These are phyloP conservation scores for Huso huso DNA, from an alignment of 2,797 vertebrate species.

Conservation along the genomic window DNA sequence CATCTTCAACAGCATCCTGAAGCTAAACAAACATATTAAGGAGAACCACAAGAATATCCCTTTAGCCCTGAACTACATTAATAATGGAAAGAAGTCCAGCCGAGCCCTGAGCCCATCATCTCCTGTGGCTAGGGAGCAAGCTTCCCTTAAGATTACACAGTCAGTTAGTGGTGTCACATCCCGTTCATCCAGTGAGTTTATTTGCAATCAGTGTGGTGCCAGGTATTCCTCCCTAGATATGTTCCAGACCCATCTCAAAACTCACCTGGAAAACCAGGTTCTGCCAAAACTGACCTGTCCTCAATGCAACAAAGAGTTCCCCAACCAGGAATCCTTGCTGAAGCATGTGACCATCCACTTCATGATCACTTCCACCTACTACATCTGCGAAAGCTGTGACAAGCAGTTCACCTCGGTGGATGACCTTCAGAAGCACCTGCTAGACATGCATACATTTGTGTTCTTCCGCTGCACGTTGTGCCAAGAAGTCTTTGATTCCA, in stretches of 20 bases:
- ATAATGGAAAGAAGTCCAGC: constrained; percentile 88
- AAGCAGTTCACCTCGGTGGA: constrained; percentile 96
- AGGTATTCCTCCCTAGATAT: constrained; percentile 90
- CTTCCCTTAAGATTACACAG: constrained; percentile 82
- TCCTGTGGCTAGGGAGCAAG: constrained; percentile 81
- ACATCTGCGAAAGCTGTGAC: constrained; percentile 97
- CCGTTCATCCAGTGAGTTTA: constrained; percentile 79
- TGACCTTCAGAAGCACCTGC: constrained; percentile 90
- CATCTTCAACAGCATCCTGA: constrained; percentile 95
- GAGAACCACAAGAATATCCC: constrained; percentile 99
- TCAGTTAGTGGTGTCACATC: constrained; percentile 65
- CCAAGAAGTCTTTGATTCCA: constrained; percentile 96
- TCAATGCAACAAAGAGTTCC: constrained; percentile 96
- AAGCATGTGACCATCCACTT: constrained; percentile 95
- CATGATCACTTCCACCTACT: constrained; percentile 92
- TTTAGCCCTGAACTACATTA: constrained; percentile 92
- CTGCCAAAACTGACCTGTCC: constrained; percentile 87
- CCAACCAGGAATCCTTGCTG: constrained; percentile 88
- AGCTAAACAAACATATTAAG: constrained; percentile 97
- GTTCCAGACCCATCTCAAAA: constrained; percentile 97
- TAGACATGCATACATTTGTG: constrained; percentile 97
- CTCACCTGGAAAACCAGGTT: constrained; percentile 79
- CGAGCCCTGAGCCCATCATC: constrained; percentile 90
- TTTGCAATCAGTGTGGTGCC: constrained; percentile 96
- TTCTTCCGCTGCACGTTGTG: constrained; percentile 97